Evolutionary conservation across 2,888 invertebrate species (phyloP), one percentile per base, ranked within the genome.

Genomic region (Beris chalybata): DNA sequence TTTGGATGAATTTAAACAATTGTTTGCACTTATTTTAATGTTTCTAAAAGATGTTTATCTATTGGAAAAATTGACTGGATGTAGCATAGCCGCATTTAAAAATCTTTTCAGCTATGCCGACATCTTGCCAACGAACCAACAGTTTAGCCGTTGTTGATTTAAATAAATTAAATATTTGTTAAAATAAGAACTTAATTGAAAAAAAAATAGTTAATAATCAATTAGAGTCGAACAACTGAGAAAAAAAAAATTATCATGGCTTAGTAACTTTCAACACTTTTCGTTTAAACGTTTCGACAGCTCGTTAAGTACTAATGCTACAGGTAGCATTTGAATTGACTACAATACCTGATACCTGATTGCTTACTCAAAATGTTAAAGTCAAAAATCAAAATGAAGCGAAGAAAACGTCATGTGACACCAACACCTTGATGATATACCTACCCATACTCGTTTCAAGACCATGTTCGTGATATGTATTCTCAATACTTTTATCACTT

Each of bases 51-150:
- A 68, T 75, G 78, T 74, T 54, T 73, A 72, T 75, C 79, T 73
- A 74, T 77, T 77, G 76, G 76, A 74, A 72, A 71, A 80, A 80
- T 77, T 80, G 80, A 80, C 80, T 78, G 79, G 80, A 80, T 80
- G 80, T 79, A 78, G 80, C 80, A 80, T 80, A 80, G 80, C 80
- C 75, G 80, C 74, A 48, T 66, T 73, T 71, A 73, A 71, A 52
- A 56, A 15, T 29, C 15, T 75, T 72, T 71, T 80, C 80, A 80
- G 80, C 80, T 80, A 80, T 80, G 80, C 80, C 80, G 80, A 80
- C 80, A 80, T 80, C 80, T 80, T 80, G 80, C 80, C 80, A 80
- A 79, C 76, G 77, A 74, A 76, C 72, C 78, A 79, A 80, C 71
- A 75, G 80, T 57, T 55, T 44, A 22, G 22, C 45, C 9, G 30